These are phyloP conservation scores for Ciconia boyciana DNA, from an alignment of 2,113 vertebrate genomes.

Conservation along the genomic window DNA sequence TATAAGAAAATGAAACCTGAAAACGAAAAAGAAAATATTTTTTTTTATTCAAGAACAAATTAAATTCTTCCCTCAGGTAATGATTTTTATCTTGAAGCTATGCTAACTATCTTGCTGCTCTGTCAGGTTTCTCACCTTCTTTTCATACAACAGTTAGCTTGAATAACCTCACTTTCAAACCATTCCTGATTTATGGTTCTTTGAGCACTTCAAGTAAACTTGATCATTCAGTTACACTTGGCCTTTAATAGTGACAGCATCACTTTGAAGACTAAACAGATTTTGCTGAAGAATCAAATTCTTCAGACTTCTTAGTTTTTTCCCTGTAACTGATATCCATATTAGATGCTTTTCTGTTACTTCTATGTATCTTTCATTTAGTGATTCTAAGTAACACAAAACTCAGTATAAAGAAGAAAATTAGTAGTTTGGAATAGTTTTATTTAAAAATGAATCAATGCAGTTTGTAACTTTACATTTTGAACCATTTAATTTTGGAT, in stretches of 20 bases:
- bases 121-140: slow-evolving; percentile 44
- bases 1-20: slow-evolving; percentile 41
- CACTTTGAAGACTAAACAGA: slow-evolving; percentile 52
- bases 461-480: background rate
- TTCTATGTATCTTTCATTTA: background rate
- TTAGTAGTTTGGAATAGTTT: background rate
- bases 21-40: slow-evolving; percentile 45
- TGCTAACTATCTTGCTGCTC: slow-evolving; percentile 42
- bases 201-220: slow-evolving; percentile 40
- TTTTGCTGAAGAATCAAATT: slow-evolving; percentile 57
- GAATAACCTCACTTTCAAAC: slow-evolving; percentile 61
- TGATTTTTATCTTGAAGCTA: slow-evolving; percentile 62
- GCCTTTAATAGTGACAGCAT: slow-evolving; percentile 31
- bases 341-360: background rate
- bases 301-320: background rate
- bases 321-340: background rate
- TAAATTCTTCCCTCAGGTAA: slow-evolving; percentile 39
- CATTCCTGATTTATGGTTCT: slow-evolving; percentile 12
- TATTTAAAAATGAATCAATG: background rate
- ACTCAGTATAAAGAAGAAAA: background rate
- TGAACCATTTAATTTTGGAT: background rate
- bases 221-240: slow-evolving; percentile 30
- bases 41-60: slow-evolving; percentile 58
- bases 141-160: slow-evolving; percentile 47
- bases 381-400: background rate